phyloP scores from a whole-genome alignment of 2,113 vertebrate species.

The Etheostoma cragini region DNA sequence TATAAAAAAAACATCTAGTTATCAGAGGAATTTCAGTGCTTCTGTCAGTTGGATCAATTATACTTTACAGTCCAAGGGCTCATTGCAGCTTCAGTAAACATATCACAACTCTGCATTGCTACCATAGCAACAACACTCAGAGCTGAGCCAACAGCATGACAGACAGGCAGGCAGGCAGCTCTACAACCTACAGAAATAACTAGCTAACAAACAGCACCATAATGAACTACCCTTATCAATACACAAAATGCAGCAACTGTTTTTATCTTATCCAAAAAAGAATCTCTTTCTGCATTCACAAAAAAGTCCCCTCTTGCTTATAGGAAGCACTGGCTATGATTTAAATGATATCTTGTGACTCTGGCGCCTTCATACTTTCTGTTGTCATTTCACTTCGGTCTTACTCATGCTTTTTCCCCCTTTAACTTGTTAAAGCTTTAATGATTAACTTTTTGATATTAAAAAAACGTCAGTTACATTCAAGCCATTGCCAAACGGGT shows the following conservation, averaged over 20 bases:
- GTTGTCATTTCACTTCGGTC: neutral
- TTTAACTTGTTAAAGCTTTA: neutral
- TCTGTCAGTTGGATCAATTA: constrained; percentile 7
- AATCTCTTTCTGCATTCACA: constrained; percentile 8
- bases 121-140: constrained; percentile 76
- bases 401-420: too few species aligned
- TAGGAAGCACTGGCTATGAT: neutral
- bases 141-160: constrained; percentile 65
- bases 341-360: neutral
- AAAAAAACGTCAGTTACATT: too few species aligned
- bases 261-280: constrained; percentile 17
- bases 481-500: too few species aligned
- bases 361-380: too few species aligned
- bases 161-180: constrained; percentile 56
- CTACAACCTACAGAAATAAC: constrained; percentile 68
- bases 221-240: constrained; percentile 35
- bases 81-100: constrained; percentile 25
- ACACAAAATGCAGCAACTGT: constrained; percentile 11
- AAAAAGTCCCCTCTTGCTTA: neutral
- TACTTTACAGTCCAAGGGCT: constrained; percentile 33
- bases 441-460: too few species aligned
- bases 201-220: constrained; percentile 52
- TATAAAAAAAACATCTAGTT: neutral
- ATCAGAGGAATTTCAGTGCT: neutral
- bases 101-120: constrained; percentile 61